Conservation (phyloP, 2,113 vertebrate species). For the Tachysurus vachellii region DNA sequence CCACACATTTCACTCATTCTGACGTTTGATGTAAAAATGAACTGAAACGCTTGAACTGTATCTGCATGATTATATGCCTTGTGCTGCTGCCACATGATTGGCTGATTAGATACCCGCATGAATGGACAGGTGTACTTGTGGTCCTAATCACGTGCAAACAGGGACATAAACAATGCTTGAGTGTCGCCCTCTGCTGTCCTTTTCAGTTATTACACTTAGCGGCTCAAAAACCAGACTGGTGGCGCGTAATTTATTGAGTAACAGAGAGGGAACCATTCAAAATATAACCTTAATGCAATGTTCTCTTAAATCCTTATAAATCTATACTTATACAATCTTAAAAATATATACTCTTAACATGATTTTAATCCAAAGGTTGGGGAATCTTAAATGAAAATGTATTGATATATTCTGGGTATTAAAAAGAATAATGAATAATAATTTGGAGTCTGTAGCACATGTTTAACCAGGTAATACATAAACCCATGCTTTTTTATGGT, state of each 20-base stretch:
- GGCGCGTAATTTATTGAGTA: not conserved
- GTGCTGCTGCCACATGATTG: too few relatives aligned
- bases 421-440: not conserved
- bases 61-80: too few relatives aligned
- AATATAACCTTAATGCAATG: not conserved
- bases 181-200: slow-evolving; percentile 67
- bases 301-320: not conserved
- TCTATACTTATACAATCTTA: not conserved
- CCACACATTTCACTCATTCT: too few relatives aligned
- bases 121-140: not conserved
- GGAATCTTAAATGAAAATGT: not conserved
- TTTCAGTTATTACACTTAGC: not conserved
- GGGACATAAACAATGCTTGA: not conserved
- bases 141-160: not conserved
- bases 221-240: not conserved
- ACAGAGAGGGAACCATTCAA: not conserved
- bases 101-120: too few relatives aligned
- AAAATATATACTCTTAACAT: not conserved
- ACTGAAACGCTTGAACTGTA: too few relatives aligned
- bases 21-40: too few relatives aligned
- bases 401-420: not conserved
- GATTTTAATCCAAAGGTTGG: not conserved
- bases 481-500: not conserved
- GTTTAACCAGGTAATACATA: not conserved
- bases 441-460: not conserved